Base-by-base conservation (phyloP, 2,113 vertebrate species). In the Corythornis madagascariensis region DNA sequence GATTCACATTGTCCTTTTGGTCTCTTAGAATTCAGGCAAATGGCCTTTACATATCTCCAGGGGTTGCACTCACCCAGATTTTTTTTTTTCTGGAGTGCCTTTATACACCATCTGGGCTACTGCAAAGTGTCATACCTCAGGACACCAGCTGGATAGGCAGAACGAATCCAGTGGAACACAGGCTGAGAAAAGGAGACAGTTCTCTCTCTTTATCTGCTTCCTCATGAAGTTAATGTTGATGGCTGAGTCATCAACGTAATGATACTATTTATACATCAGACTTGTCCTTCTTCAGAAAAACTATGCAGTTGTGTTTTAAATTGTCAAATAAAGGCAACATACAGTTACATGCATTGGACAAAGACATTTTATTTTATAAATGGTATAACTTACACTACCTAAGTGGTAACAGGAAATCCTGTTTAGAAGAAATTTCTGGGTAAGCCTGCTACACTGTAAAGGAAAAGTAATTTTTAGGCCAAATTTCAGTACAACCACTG, bases 21-120 rank as follows among this genome's bases (percentile, higher is more conserved):
- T 90, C 93, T 93, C 90, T 74, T 86, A 55, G 25, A 89, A 85
- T 70, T 28, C 59, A 83, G 82, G 42, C 83, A 60, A 50, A 86
- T 1, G 6, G 38, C 18, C 52, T 80, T 83, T 25, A 92, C 71
- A 52, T 80, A 90, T 52, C 76, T 80, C 42, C n/a, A 89, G 87
- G 75, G 31, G 81, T 66, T 93, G 66, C 16, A 42, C 10, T 77
- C 2, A 1, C n/a, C 5, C 24, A 9, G 17, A 52, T 66, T 50
- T 64, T 43, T 38, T 38, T 38, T 79, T 35, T 61, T 7, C n/a
- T 64, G 13, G 35, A 89, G 21, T 53, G 59, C 45, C 81, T 89
- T 88, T 45, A 45, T 59, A 47, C 26, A 19, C 20, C 33, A 22
- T 66, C 94, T 29, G 48, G 87, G 45, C 38, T 56, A 42, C 64